Percentiles rank a stretch among this genome's conserved stretches.
Conservation (phyloP, 2,113 vertebrate species). For the Mus musculus region GRCm39 chr4:69753501-69754000, state of each 20-base stretch:
- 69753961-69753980: not conserved
- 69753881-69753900: not conserved
- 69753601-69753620: not conserved
- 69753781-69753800: not conserved
- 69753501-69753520: not conserved
- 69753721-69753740: not conserved
- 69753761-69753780: not conserved
- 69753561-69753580: not conserved
- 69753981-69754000: not conserved
- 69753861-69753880: not conserved
- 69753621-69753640: not conserved
- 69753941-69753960: not conserved
- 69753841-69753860: not conserved
- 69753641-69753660: not conserved
- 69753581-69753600: not conserved
- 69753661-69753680: not conserved
- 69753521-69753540: not conserved
- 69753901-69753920: not conserved
- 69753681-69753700: not conserved
- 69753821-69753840: not conserved
- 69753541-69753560: not conserved
- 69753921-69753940: not conserved
- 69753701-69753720: too few relatives aligned
- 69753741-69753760: not conserved
- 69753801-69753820: not conserved